Evolutionary conservation across 2,113 vertebrate species (phyloP).

Genomic region (Anguilla rostrata): DNA sequence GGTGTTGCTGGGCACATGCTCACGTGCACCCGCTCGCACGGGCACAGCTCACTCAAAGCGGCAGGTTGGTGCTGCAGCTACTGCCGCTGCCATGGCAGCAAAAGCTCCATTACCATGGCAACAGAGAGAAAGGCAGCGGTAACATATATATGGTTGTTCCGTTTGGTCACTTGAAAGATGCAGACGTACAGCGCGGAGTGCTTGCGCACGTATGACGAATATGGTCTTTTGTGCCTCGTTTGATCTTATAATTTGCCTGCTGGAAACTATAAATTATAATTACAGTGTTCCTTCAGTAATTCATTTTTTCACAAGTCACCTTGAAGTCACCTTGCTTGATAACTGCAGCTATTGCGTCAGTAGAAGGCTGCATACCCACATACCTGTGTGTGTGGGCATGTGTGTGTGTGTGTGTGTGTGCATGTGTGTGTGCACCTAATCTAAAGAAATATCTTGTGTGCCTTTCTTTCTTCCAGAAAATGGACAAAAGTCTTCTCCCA

Average conservation of each 20-base stretch:
- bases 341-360: constrained; percentile 60
- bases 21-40: constrained; percentile 12
- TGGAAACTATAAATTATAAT: constrained; percentile 38
- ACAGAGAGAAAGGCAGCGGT: constrained; percentile 9
- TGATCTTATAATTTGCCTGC: constrained; percentile 51
- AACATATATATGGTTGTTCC: background rate
- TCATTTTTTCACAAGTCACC: constrained; percentile 67
- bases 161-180: background rate
- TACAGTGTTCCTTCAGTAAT: constrained; percentile 51
- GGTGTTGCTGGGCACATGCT: constrained; percentile 23
- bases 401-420: constrained; percentile 41
- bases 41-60: constrained; percentile 21
- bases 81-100: constrained; percentile 32
- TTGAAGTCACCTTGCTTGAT: constrained; percentile 70
- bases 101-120: background rate
- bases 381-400: constrained; percentile 25
- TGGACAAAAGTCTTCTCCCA: constrained; percentile 90
- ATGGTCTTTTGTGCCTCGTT: constrained; percentile 46
- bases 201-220: background rate
- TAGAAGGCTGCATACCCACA: constrained; percentile 44
- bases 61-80: constrained; percentile 29
- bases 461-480: constrained; percentile 74
- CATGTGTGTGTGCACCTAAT: constrained; percentile 33
- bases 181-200: background rate
- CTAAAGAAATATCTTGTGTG: background rate